These are phyloP conservation scores for Trachythela sp. DNA, from an alignment of 64 coral and sea anemone species.

Conservation along the genomic window DNA sequence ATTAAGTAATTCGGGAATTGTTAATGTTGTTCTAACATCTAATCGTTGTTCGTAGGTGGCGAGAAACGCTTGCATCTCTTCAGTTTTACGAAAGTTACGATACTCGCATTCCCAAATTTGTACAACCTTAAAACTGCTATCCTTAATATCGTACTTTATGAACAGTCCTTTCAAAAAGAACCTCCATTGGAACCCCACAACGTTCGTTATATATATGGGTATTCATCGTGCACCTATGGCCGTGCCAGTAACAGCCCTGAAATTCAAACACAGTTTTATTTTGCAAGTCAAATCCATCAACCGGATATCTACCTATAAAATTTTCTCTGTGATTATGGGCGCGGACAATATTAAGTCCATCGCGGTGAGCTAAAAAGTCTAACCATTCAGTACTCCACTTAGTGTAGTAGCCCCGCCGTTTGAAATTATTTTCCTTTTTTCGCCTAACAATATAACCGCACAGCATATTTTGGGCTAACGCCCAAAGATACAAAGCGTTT, in stretches of 20 bases:
- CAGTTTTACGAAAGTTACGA: not conserved
- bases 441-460: not conserved
- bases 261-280: not conserved
- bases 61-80: not conserved
- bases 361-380: no score
- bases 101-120: slow-evolving; percentile 4
- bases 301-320: not conserved
- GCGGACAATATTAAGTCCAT: not conserved
- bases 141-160: not conserved
- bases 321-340: not conserved
- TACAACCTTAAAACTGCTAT: not conserved
- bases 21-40: not conserved
- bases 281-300: not conserved
- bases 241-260: not conserved
- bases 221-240: not conserved
- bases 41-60: not conserved
- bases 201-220: not conserved
- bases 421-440: not conserved
- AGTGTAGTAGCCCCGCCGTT: no score
- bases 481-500: not conserved
- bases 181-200: not conserved
- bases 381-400: no score
- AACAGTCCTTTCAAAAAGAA: no score
- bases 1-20: not conserved
- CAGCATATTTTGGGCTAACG: not conserved